Conservation (phyloP, 64 coral and sea anemone genomes). For the Porites lutea region DNA sequence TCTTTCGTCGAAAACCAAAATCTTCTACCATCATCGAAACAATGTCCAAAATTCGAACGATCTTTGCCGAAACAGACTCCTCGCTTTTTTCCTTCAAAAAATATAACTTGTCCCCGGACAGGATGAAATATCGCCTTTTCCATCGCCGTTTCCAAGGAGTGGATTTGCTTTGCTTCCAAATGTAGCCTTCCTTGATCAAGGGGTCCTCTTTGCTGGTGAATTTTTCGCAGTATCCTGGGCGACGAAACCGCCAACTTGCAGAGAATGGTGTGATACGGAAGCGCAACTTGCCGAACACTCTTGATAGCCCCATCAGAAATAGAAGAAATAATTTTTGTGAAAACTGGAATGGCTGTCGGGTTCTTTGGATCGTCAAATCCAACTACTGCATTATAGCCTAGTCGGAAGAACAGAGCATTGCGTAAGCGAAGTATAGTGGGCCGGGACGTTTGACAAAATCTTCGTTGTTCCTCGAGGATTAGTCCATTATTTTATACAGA, state of each 20-base stretch:
- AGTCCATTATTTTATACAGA: neutral
- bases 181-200: conserved; percentile 57
- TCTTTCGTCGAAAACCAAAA: conserved; percentile 57
- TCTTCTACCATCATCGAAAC: conserved; percentile 65
- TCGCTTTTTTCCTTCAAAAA: conserved; percentile 71
- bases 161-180: conserved; percentile 61
- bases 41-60: conserved; percentile 60
- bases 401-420: neutral
- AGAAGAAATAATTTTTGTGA: neutral
- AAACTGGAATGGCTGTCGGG: neutral
- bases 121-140: conserved; percentile 65
- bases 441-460: neutral
- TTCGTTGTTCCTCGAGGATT: neutral
- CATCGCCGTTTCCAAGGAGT: conserved; percentile 28
- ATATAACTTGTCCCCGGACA: conserved; percentile 70
- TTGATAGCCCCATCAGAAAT: conserved; percentile 16
- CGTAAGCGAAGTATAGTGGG: neutral
- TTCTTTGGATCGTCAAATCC: too few relatives aligned
- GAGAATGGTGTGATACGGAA: conserved; percentile 21
- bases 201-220: conserved; percentile 4
- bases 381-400: conserved; percentile 24
- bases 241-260: conserved; percentile 25
- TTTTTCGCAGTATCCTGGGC: conserved; percentile 20
- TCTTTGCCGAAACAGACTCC: conserved; percentile 54
- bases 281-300: conserved; percentile 19